Base-by-base conservation (phyloP, 2,113 vertebrate genomes). In the Pterocles burchelli region DNA sequence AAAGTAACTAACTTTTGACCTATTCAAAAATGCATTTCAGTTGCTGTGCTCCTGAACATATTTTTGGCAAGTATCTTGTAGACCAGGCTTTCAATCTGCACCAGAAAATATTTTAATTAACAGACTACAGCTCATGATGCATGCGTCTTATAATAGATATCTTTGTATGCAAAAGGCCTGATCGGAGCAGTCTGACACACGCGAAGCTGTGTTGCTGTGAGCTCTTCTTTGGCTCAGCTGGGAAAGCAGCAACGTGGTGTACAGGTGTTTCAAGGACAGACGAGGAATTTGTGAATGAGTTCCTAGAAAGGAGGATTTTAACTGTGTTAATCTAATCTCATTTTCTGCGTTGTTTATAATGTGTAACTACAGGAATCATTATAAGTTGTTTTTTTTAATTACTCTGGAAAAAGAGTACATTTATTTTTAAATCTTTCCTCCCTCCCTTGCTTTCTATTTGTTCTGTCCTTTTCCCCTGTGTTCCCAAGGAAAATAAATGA, bases 231-330 rank as follows among this genome's bases (percentile, higher is more conserved):
- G 67, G 79, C 57, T 95, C 61, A 14, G 77, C 87, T 59, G 79
- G 41, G 87, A 85, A 67, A 61, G 66, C 85, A 74, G 71, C 45
- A 72, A 11, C 0, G 2, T 72, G 38, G 13, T 71, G 72, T 85
- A 86, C 92, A 95, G 96, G 92, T 96, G 95, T 87, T 95, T 72
- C 65, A 88, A 78, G 83, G 92, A 75, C 76, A 84, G 76, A 41
- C n/a, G 48, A 36, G 76, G 55, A 92, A 68, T 86, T 83, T 92
- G 51, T 91, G 92, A 96, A 88, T 84, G 92, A 87, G 61, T 96
- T 97, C 90, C 92, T 93, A 62, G 95, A 96, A 94, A 94, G 80
- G 45, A 80, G 38, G 6, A 25, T 74, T 20, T 52, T 88, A 73
- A 21, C 63, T 61, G 25, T 11, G 15, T 88, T 86, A 77, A 83